Evolutionary conservation across 2,797 vertebrate species (phyloP).

Genomic region (Chaenodraco wilsoni): DNA sequence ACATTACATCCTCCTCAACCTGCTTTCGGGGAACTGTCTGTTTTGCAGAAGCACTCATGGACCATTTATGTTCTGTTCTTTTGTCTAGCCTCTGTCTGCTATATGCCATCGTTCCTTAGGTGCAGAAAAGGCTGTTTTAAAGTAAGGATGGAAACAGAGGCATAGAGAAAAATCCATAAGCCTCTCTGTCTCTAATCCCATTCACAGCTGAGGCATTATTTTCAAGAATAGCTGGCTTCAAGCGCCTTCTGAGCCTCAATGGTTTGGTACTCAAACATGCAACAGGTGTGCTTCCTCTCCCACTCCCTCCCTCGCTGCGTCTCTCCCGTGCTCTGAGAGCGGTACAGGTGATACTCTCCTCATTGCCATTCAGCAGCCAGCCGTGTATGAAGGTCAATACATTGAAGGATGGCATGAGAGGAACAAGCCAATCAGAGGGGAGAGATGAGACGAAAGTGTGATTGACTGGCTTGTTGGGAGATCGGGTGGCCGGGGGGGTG

Average conservation of each 20-base stretch:
- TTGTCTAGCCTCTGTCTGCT: constrained; percentile 1
- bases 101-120: constrained; percentile 9
- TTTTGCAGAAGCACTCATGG: background rate
- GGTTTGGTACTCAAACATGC: constrained; percentile 48
- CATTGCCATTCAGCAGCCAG: constrained; percentile 71
- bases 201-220: constrained; percentile 40
- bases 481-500: constrained; percentile 9
- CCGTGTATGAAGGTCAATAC: constrained; percentile 76
- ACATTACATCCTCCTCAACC: background rate
- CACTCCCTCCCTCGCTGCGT: constrained; percentile 7
- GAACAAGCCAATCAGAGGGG: constrained; percentile 76
- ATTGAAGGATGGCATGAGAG: constrained; percentile 66
- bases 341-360: constrained; percentile 65
- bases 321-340: constrained; percentile 35
- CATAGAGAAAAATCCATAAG: constrained; percentile 39
- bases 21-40: background rate
- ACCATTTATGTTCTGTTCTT: constrained; percentile 2
- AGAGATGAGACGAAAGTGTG: constrained; percentile 71
- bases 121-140: background rate
- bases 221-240: constrained; percentile 29
- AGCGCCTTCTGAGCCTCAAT: constrained; percentile 26
- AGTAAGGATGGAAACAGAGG: constrained; percentile 14
- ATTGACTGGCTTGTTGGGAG: constrained; percentile 66
- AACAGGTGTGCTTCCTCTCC: constrained; percentile 63
- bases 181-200: constrained; percentile 34